phyloP scores from a whole-genome alignment of 2,113 vertebrate genomes.

The Desmodus rotundus region DNA sequence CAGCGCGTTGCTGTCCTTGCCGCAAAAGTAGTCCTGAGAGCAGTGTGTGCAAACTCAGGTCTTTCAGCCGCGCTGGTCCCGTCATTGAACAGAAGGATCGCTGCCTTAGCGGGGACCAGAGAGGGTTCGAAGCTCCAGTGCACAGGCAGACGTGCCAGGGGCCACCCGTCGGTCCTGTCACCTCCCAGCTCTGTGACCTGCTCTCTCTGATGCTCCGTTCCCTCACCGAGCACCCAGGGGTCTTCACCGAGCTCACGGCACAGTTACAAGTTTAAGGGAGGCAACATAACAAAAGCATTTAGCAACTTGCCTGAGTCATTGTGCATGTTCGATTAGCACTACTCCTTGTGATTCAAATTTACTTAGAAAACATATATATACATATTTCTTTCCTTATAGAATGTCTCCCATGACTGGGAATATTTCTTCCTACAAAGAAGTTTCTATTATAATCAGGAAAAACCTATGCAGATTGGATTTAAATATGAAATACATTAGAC shows the following conservation, averaged over 20 bases:
- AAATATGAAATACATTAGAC: constrained; percentile 53
- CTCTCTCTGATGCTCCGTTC: not conserved
- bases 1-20: constrained; percentile 49
- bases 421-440: not conserved
- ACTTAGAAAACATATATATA: not conserved
- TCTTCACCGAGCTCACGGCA: not conserved
- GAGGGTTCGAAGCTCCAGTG: not conserved
- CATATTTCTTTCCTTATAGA: not conserved
- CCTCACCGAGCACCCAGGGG: not conserved
- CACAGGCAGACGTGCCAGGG: no score
- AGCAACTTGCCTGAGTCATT: not conserved
- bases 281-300: not conserved
- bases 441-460: not conserved
- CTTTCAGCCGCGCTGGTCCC: constrained; percentile 25
- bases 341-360: not conserved
- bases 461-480: constrained; percentile 36
- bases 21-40: constrained; percentile 48
- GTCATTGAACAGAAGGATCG: constrained; percentile 54
- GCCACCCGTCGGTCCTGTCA: not conserved
- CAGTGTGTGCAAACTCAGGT: constrained; percentile 38
- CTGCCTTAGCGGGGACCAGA: not conserved
- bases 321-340: not conserved
- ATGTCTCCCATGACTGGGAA: not conserved
- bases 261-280: not conserved
- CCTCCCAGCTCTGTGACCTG: rapidly evolving